Conservation (phyloP, 2,888 invertebrate genomes). For the Lasioglossum oenotherae region DNA sequence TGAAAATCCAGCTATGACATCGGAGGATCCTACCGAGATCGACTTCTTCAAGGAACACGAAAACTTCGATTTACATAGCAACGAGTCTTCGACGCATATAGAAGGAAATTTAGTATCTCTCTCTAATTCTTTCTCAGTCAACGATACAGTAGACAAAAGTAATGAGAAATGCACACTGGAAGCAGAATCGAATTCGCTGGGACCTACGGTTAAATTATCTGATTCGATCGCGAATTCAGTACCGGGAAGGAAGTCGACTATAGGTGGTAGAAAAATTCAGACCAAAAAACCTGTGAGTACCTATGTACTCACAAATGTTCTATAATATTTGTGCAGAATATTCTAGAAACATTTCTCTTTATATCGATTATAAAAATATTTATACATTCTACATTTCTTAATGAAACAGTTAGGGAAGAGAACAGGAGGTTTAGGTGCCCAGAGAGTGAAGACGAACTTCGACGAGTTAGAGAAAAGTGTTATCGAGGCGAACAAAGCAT, state of each 20-base stretch:
- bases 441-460: constrained; percentile 97
- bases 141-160: constrained; percentile 42
- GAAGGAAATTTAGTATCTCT: constrained; percentile 56
- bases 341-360: not conserved
- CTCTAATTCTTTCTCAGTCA: constrained; percentile 27
- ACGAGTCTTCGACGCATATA: constrained; percentile 56
- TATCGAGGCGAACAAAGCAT: constrained; percentile 87
- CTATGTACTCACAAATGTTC: too few relatives aligned
- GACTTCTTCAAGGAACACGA: constrained; percentile 97
- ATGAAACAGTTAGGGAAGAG: constrained; percentile 92
- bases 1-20: constrained; percentile 86
- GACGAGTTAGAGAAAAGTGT: constrained; percentile 97
- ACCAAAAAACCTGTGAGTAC: constrained; percentile 88
- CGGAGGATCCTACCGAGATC: constrained; percentile 90
- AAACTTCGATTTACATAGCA: constrained; percentile 77
- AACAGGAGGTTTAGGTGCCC: constrained; percentile 94
- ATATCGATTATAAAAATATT: not conserved
- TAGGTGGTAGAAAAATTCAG: constrained; percentile 89
- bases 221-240: constrained; percentile 67
- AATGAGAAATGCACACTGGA: constrained; percentile 53
- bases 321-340: constrained; percentile 7
- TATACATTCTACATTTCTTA: constrained; percentile 3
- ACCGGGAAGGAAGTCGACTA: constrained; percentile 88
- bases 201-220: constrained; percentile 78
- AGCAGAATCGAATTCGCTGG: constrained; percentile 62